Percentiles rank a stretch among this genome's conserved stretches.
Evolutionary conservation across 2,888 invertebrate species (phyloP).

Genomic region (Mythimna pallens): DNA sequence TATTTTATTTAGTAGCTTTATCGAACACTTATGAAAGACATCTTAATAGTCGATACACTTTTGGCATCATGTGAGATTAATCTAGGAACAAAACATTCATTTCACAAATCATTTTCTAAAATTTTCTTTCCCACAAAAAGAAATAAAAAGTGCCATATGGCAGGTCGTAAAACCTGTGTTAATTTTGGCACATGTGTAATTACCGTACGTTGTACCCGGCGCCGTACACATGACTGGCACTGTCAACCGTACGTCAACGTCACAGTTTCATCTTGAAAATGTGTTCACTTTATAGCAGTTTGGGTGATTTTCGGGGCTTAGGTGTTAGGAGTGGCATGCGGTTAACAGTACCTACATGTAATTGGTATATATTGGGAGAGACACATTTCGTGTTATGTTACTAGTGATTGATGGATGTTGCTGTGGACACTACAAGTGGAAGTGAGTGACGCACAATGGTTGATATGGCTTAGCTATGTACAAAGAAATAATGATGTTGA

Average conservation of each 20-base stretch:
- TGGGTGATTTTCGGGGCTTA: neutral
- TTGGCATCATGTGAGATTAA: neutral
- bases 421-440: conserved; percentile 1
- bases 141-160: conserved; percentile 24
- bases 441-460: conserved; percentile 24
- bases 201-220: conserved; percentile 35
- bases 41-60: neutral
- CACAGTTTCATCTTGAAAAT: neutral
- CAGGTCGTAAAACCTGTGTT: conserved; percentile 39
- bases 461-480: neutral
- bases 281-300: neutral
- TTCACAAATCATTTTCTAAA: neutral
- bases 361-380: conserved; percentile 42
- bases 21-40: neutral
- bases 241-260: neutral
- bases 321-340: neutral
- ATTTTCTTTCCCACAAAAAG: conserved; percentile 2
- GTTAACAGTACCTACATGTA: neutral
- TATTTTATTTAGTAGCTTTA: neutral
- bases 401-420: conserved; percentile 39
- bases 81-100: conserved; percentile 2
- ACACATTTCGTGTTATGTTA: conserved; percentile 41
- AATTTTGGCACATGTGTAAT: conserved; percentile 51
- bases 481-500: conserved; percentile 10
- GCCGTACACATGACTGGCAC: conserved; percentile 41